phyloP scores from a whole-genome alignment of 2,113 vertebrate species.

The Spilogale gracilis region DNA sequence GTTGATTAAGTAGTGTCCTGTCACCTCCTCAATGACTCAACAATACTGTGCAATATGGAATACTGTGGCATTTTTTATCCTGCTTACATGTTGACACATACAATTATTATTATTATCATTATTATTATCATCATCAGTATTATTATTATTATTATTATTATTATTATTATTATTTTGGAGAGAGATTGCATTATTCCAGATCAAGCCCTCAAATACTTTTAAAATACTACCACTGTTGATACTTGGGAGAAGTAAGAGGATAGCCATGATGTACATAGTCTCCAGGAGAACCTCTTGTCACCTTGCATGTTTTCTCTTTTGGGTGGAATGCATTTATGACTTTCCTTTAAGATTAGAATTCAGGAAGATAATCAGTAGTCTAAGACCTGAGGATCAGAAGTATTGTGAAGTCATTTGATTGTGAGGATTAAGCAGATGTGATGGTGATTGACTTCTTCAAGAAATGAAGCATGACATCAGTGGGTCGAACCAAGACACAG shows the following conservation, averaged over 20 bases:
- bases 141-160: no score
- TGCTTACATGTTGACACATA: neutral
- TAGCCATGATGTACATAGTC: fast-evolving
- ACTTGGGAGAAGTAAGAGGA: neutral
- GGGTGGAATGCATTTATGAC: neutral
- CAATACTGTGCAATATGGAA: neutral
- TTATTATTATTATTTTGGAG: neutral
- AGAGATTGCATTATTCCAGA: neutral
- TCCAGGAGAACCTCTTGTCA: neutral
- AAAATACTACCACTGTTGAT: neutral
- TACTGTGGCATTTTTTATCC: neutral
- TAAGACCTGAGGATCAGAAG: neutral
- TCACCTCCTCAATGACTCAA: neutral
- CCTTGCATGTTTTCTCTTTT: neutral
- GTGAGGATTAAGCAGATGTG: neutral
- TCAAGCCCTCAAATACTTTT: neutral
- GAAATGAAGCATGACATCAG: neutral
- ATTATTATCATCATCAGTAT: no score
- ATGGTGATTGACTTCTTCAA: neutral
- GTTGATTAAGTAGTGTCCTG: neutral
- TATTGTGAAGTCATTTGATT: neutral
- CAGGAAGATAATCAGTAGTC: neutral
- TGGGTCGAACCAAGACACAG: neutral
- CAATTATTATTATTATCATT: no score
- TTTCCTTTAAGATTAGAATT: constrained; percentile 8